A percentile compares a stretch with the other conserved stretches of the same genome.
Evolutionary conservation across 1,140 invertebrate genomes (phyloP).

Genomic region (Bombus breviceps): DNA sequence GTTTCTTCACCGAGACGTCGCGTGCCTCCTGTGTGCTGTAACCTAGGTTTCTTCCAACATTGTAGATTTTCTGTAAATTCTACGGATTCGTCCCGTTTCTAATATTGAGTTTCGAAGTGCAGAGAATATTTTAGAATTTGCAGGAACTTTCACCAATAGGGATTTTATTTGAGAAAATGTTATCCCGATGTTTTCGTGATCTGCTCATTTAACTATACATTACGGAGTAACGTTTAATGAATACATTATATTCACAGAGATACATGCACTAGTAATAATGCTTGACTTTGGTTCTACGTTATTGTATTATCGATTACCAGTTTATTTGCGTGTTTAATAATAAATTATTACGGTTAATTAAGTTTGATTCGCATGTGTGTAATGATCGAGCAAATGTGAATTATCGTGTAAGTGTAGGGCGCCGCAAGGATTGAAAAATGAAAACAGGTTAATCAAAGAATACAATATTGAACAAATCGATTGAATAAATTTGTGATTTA

Average conservation of each 20-base stretch:
- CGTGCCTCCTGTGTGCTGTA: neutral
- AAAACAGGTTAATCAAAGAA: neutral
- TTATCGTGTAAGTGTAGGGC: neutral
- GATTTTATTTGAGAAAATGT: neutral
- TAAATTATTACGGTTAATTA: neutral
- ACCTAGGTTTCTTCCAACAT: neutral
- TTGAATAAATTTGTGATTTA: neutral
- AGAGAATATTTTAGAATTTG: neutral
- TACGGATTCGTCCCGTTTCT: neutral
- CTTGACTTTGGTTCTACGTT: neutral
- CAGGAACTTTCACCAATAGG: neutral
- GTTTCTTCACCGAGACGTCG: neutral
- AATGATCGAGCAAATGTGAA: neutral
- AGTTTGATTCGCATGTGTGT: neutral
- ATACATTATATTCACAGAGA: neutral
- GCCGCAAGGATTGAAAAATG: neutral
- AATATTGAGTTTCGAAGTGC: neutral
- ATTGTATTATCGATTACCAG: neutral
- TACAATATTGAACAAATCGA: neutral
- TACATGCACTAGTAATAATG: neutral
- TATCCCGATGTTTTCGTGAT: neutral
- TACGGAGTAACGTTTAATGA: neutral
- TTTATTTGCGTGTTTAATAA: neutral
- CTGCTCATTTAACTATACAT: neutral
- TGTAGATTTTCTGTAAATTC: neutral